A percentile compares a stretch with the other conserved stretches of the same genome.
phyloP scores from a whole-genome alignment of 2,113 vertebrate species.

The Cheilinus undulatus region DNA sequence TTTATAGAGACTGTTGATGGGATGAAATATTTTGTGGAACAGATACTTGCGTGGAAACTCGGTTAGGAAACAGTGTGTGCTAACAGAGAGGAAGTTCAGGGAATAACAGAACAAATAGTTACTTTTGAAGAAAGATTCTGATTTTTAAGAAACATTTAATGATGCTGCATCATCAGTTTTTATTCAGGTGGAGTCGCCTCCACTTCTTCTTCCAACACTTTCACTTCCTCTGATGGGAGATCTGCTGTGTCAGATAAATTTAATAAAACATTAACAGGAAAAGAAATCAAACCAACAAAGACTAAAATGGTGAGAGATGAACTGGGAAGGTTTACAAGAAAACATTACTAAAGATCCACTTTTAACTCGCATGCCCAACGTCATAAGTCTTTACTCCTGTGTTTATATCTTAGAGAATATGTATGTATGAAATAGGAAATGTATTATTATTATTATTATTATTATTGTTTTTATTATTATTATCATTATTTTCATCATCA shows the following conservation, averaged over 20 bases:
- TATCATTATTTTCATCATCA: no score
- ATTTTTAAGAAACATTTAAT: neutral
- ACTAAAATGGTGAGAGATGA: no score
- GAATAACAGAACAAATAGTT: conserved; percentile 55
- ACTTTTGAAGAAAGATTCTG: neutral
- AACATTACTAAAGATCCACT: no score
- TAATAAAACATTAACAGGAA: neutral
- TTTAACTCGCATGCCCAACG: no score
- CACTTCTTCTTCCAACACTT: conserved; percentile 6
- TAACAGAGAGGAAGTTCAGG: conserved; percentile 43
- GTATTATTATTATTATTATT: no score
- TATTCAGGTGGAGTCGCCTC: neutral
- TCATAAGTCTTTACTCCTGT: no score
- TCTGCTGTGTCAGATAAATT: conserved; percentile 1
- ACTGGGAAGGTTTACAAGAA: no score
- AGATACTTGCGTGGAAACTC: conserved; percentile 28
- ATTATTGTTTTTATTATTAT: no score
- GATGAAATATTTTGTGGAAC: conserved; percentile 58
- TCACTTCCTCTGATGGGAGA: conserved; percentile 31
- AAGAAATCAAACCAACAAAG: neutral
- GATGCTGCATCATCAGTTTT: conserved; percentile 52
- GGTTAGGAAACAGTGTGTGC: conserved; percentile 10
- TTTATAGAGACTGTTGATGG: neutral
- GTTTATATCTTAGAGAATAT: no score
- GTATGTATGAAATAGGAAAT: no score